phyloP scores from a whole-genome alignment of 2,113 vertebrate species.

The Benitochromis conjunctus region DNA sequence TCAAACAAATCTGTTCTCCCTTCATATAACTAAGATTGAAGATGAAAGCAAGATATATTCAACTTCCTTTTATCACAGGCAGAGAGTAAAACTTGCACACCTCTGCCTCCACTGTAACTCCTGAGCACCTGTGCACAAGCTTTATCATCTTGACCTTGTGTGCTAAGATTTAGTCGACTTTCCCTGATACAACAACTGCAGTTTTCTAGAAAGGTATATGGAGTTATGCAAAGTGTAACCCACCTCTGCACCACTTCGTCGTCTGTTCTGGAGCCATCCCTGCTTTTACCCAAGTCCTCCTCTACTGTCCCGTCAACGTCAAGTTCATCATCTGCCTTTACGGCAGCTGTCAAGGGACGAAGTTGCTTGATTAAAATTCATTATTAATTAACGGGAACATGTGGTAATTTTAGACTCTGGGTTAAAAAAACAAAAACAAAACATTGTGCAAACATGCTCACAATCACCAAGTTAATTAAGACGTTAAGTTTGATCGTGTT shows the following conservation, averaged over 20 bases:
- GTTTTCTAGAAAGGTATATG: not conserved
- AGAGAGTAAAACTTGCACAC: not conserved
- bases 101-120: not conserved
- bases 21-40: not conserved
- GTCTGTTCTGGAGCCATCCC: conserved; percentile 90
- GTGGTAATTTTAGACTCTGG: not conserved
- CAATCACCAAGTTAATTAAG: not conserved
- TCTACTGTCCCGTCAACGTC: conserved; percentile 85
- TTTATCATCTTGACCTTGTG: conserved; percentile 29
- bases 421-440: not conserved
- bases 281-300: conserved; percentile 90
- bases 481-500: not conserved
- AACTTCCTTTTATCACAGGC: not conserved
- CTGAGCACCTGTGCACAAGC: not conserved
- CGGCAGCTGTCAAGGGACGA: conserved; percentile 29
- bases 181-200: not conserved
- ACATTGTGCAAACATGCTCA: not conserved
- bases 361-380: not conserved
- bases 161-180: not conserved
- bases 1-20: not conserved
- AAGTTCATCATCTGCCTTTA: conserved; percentile 74
- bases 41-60: not conserved
- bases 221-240: not conserved
- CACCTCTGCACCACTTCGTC: conserved; percentile 94
- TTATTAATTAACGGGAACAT: not conserved